Conservation (phyloP, 2,888 invertebrate species). For the Nezara viridula region DNA sequence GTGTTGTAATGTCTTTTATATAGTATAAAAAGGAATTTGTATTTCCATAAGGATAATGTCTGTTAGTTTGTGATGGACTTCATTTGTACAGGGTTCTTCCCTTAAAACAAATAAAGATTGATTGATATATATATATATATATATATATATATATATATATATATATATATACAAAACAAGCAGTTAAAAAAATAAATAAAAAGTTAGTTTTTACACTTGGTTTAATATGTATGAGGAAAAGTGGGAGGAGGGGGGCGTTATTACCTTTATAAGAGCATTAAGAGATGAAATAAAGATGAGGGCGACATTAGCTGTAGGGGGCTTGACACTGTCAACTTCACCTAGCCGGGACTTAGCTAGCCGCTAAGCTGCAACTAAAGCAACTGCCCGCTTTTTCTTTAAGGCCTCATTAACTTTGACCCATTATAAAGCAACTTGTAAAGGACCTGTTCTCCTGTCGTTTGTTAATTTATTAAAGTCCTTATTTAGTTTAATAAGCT, state of each 20-base stretch:
- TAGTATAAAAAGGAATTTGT: too few species aligned
- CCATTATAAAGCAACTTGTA: background rate
- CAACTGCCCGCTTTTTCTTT: background rate
- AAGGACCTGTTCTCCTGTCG: background rate
- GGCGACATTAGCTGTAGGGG: background rate
- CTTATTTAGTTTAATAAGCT: background rate
- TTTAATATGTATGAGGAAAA: constrained; percentile 27
- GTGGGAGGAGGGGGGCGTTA: background rate
- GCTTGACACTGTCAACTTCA: background rate
- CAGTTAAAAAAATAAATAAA: background rate
- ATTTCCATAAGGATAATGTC: too few species aligned
- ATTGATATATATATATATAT: too few species aligned
- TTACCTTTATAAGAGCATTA: background rate
- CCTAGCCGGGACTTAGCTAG: background rate
- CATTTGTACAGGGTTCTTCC: too few species aligned
- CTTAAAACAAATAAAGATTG: too few species aligned
- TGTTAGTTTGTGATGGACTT: too few species aligned
- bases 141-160: too few species aligned
- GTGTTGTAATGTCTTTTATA: too few species aligned
- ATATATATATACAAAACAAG: too few species aligned
- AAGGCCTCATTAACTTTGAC: constrained; percentile 21
- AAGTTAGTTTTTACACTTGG: background rate
- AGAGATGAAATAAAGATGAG: constrained; percentile 51
- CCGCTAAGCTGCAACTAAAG: constrained; percentile 18
- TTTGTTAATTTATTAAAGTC: background rate